Evolutionary conservation across 1,140 invertebrate species (phyloP).

Genomic region (Drosophila insularis): DNA sequence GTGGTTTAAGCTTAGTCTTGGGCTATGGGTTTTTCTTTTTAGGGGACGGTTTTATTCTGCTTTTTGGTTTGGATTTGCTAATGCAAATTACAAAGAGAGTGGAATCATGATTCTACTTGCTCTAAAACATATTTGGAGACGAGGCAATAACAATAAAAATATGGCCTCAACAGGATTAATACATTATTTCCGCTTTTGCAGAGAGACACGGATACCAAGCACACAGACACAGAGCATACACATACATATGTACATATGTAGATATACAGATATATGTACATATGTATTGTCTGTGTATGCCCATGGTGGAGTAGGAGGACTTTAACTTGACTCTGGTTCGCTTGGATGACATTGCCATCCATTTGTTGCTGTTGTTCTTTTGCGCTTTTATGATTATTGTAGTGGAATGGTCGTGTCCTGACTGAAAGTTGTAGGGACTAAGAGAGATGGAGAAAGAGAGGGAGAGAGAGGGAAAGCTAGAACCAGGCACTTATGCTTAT

Average conservation of each 20-base stretch:
- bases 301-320: slow-evolving; percentile 13
- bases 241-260: slow-evolving; percentile 14
- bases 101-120: slow-evolving; percentile 2
- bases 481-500: slow-evolving; percentile 68
- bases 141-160: slow-evolving; percentile 77
- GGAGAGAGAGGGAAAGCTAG: slow-evolving; percentile 12
- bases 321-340: slow-evolving; percentile 42
- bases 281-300: slow-evolving; percentile 7
- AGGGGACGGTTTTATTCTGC: not conserved
- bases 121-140: slow-evolving; percentile 11
- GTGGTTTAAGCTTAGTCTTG: not conserved
- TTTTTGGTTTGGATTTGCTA: slow-evolving; percentile 24
- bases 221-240: slow-evolving; percentile 19
- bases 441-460: not conserved
- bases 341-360: slow-evolving; percentile 22
- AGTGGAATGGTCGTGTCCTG: slow-evolving; percentile 52
- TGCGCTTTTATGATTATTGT: slow-evolving; percentile 79
- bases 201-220: slow-evolving; percentile 6
- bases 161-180: slow-evolving; percentile 82
- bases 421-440: not conserved
- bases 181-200: slow-evolving; percentile 68
- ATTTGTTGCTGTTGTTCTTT: slow-evolving; percentile 58
- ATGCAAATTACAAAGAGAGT: slow-evolving; percentile 40
- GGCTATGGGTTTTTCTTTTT: not conserved
- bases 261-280: not conserved